Evolutionary conservation across 2,888 invertebrate species (phyloP).

Genomic region (Noctua janthina): DNA sequence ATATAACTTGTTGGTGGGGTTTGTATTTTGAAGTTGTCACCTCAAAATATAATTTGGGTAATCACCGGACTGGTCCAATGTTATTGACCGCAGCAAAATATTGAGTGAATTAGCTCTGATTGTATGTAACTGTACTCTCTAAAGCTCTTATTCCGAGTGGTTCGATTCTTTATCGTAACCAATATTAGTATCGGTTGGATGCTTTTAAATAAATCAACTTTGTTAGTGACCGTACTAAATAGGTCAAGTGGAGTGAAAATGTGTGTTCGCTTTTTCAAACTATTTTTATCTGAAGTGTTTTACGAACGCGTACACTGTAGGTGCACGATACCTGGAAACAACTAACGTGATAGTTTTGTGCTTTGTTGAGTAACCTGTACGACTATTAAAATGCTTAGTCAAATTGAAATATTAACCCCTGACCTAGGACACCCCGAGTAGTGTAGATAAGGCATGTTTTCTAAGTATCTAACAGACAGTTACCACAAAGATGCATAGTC

Average conservation of each 20-base stretch:
- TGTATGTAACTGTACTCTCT: constrained; percentile 48
- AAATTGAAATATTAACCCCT: background rate
- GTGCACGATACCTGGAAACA: constrained; percentile 41
- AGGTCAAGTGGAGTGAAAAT: constrained; percentile 58
- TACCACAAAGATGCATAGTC: background rate
- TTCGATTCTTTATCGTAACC: constrained; percentile 22
- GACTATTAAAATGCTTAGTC: background rate
- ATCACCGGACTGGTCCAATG: constrained; percentile 34
- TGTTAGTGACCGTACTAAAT: constrained; percentile 55
- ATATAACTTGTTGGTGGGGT: constrained; percentile 27
- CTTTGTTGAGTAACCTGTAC: background rate
- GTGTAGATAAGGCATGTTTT: constrained; percentile 4
- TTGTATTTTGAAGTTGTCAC: constrained; percentile 40
- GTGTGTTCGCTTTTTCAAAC: constrained; percentile 51
- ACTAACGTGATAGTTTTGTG: constrained; percentile 7
- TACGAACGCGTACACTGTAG: constrained; percentile 37
- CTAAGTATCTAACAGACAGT: background rate
- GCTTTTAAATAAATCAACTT: constrained; percentile 51
- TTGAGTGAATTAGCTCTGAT: constrained; percentile 35
- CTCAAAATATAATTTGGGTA: constrained; percentile 42
- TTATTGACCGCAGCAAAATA: constrained; percentile 49
- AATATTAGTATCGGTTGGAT: constrained; percentile 36
- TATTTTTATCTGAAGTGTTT: constrained; percentile 57
- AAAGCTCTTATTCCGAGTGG: constrained; percentile 15
- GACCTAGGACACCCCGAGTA: no score